A percentile compares a stretch with the other conserved stretches of the same genome.
phyloP scores from a whole-genome alignment of 2,888 invertebrate genomes.

The Acanthopleura granulata region DNA sequence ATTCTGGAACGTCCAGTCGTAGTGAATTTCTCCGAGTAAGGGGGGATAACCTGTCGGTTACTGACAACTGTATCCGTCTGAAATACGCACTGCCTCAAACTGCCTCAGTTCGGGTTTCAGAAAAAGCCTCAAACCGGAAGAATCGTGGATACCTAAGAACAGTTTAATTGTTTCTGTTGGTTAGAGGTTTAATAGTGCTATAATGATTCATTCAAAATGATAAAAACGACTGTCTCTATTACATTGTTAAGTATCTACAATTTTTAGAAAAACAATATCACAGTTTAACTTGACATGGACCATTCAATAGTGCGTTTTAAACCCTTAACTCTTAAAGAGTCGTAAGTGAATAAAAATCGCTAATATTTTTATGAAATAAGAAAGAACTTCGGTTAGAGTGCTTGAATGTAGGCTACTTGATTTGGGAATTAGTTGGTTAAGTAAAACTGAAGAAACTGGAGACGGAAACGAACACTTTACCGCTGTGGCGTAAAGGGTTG shows the following conservation, averaged over 20 bases:
- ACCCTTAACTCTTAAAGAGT: no score
- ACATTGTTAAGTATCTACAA: no score
- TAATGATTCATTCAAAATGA: no score
- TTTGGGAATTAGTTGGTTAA: no score
- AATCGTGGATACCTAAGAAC: conserved; percentile 15
- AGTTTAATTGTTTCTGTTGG: background rate
- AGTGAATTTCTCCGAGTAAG: background rate
- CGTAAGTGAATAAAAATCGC: background rate
- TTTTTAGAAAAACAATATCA: no score
- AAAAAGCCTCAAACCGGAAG: conserved; percentile 19
- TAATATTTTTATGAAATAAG: background rate
- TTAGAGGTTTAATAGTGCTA: no score
- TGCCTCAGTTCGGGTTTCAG: conserved; percentile 16
- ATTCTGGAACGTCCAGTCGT: conserved; percentile 17
- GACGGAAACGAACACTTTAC: background rate
- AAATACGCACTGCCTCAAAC: conserved; percentile 24
- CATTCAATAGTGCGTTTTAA: no score
- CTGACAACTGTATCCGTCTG: conserved; percentile 14
- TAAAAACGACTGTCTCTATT: no score
- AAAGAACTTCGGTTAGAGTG: background rate
- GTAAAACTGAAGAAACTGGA: no score
- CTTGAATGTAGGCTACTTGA: background rate
- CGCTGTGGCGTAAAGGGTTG: background rate
- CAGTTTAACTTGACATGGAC: no score
- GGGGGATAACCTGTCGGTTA: conserved; percentile 15